Percentiles rank a stretch among this genome's conserved stretches.
phyloP scores from a whole-genome alignment of 1,140 invertebrate genomes.

The Zaprionus africanus region DNA sequence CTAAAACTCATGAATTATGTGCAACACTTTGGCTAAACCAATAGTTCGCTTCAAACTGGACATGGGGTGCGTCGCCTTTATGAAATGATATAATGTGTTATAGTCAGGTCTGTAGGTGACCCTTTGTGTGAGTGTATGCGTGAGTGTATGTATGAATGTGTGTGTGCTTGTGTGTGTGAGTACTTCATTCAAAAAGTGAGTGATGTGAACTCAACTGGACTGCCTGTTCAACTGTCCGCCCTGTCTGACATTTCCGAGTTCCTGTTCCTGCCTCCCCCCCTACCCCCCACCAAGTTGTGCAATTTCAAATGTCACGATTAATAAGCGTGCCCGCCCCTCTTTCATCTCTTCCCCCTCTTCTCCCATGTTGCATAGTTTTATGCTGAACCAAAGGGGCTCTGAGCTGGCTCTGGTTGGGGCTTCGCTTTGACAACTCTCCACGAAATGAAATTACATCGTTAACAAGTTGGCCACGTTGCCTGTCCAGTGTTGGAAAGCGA shows the following conservation, averaged over 20 bases:
- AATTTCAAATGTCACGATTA: slow-evolving; percentile 55
- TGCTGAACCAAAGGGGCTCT: slow-evolving; percentile 15
- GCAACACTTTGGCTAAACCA: slow-evolving; percentile 33
- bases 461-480: slow-evolving; percentile 7
- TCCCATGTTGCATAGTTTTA: slow-evolving; percentile 31
- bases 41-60: slow-evolving; percentile 28
- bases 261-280: background rate
- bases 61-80: slow-evolving; percentile 20
- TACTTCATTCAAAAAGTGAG: slow-evolving; percentile 36
- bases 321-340: slow-evolving; percentile 13
- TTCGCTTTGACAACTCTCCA: slow-evolving; percentile 39
- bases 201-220: slow-evolving; percentile 40
- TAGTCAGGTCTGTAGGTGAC: background rate
- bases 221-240: slow-evolving; percentile 7
- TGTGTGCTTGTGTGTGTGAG: background rate
- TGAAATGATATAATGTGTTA: slow-evolving; percentile 31
- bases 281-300: slow-evolving; percentile 13
- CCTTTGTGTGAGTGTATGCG: background rate
- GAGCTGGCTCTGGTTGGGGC: slow-evolving; percentile 4
- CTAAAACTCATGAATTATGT: slow-evolving; percentile 39
- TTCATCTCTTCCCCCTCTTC: background rate
- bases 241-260: slow-evolving; percentile 44
- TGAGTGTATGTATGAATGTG: background rate
- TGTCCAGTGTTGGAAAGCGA: slow-evolving; percentile 18
- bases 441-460: slow-evolving; percentile 37